Evolutionary conservation across 1,140 invertebrate genomes (phyloP).

Genomic region (Galleria mellonella): DNA sequence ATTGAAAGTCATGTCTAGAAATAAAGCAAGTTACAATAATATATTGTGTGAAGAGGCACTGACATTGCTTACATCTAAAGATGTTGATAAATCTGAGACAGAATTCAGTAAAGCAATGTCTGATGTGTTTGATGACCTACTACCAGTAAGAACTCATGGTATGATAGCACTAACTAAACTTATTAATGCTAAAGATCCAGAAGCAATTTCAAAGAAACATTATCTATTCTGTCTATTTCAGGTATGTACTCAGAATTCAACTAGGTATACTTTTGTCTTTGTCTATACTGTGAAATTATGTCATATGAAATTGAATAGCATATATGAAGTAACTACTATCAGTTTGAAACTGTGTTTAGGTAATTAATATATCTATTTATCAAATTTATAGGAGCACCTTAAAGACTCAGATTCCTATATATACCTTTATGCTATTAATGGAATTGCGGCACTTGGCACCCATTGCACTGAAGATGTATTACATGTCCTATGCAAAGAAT

Average conservation of each 20-base stretch:
- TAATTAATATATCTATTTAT: constrained; percentile 4
- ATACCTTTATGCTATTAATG: constrained; percentile 86
- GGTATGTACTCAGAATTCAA: constrained; percentile 73
- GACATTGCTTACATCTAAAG: constrained; percentile 33
- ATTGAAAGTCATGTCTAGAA: constrained; percentile 34
- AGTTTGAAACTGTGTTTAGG: background rate
- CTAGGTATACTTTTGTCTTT: too few relatives aligned
- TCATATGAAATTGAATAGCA: too few relatives aligned
- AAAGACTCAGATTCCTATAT: constrained; percentile 88
- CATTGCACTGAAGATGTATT: constrained; percentile 81
- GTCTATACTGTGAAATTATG: too few relatives aligned
- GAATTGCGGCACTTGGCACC: constrained; percentile 79
- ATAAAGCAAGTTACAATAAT: constrained; percentile 25
- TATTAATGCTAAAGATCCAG: constrained; percentile 79
- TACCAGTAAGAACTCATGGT: constrained; percentile 89
- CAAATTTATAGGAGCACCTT: constrained; percentile 79
- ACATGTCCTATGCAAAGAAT: constrained; percentile 79
- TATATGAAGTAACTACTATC: too few relatives aligned
- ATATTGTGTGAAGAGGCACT: constrained; percentile 52
- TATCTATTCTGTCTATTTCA: constrained; percentile 82
- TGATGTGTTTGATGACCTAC: constrained; percentile 81
- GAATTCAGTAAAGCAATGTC: constrained; percentile 78
- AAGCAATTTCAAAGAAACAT: constrained; percentile 79
- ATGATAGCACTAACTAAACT: constrained; percentile 83
- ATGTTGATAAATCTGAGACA: constrained; percentile 36